phyloP scores from a whole-genome alignment of 2,888 invertebrate genomes.

The Sialis fuliginosa region DNA sequence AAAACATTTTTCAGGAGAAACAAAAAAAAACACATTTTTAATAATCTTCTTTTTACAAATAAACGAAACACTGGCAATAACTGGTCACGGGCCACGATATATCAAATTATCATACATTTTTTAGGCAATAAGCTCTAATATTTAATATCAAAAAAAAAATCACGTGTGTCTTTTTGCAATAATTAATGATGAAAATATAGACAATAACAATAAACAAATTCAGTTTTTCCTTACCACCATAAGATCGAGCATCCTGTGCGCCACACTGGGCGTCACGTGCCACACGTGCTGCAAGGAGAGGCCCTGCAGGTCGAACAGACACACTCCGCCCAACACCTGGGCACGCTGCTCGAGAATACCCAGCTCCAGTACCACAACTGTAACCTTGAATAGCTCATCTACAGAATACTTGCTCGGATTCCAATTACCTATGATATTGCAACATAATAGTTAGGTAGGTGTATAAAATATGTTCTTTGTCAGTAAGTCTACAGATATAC shows the following conservation, averaged over 20 bases:
- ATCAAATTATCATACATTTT: too few species aligned
- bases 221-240: conserved; percentile 39
- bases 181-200: too few species aligned
- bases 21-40: too few species aligned
- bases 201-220: too few species aligned
- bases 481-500: neutral
- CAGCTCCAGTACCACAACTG: conserved; percentile 50
- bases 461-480: neutral
- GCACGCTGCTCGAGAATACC: conserved; percentile 56
- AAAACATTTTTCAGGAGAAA: too few species aligned
- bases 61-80: too few species aligned
- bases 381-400: conserved; percentile 54
- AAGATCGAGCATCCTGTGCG: conserved; percentile 46
- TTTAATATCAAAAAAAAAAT: too few species aligned
- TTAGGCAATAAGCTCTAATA: too few species aligned
- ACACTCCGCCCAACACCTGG: conserved; percentile 61
- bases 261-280: conserved; percentile 53
- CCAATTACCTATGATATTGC: conserved; percentile 43
- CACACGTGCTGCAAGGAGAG: conserved; percentile 53
- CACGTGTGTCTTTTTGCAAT: too few species aligned
- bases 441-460: neutral
- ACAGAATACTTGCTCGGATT: conserved; percentile 44
- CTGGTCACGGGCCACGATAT: too few species aligned
- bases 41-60: too few species aligned
- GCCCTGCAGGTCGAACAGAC: conserved; percentile 56